phyloP scores from a whole-genome alignment of 2,888 invertebrate genomes.

The Spisula subtruncata region DNA sequence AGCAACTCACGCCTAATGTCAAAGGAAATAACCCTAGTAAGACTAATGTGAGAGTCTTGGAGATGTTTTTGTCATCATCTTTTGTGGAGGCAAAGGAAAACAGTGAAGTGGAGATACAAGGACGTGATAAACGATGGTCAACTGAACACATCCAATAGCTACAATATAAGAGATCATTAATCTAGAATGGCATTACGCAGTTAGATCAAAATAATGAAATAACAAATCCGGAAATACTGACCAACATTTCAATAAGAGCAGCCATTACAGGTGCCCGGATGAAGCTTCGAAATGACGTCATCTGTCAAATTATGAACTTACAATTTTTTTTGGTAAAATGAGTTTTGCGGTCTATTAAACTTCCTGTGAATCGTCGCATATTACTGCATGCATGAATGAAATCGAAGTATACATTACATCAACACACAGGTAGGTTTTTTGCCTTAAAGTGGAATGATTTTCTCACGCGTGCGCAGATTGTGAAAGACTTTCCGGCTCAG shows the following conservation, averaged over 20 bases:
- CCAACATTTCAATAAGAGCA: constrained; percentile 42
- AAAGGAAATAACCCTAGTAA: too few relatives aligned
- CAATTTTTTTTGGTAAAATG: background rate
- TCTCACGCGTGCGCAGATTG: constrained; percentile 25
- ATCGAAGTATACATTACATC: background rate
- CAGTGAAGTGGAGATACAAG: background rate
- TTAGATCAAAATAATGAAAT: constrained; percentile 27
- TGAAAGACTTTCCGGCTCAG: constrained; percentile 25
- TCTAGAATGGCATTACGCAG: constrained; percentile 11
- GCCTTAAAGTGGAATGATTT: background rate
- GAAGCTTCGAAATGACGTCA: constrained; percentile 58
- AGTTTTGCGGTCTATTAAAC: background rate
- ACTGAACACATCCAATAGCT: background rate
- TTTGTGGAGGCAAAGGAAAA: background rate
- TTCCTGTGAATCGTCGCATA: background rate
- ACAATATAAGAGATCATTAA: background rate
- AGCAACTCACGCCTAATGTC: too few relatives aligned
- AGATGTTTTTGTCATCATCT: background rate
- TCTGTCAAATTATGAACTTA: constrained; percentile 49
- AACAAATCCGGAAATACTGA: constrained; percentile 63
- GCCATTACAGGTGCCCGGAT: constrained; percentile 69
- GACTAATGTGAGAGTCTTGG: background rate
- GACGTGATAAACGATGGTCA: background rate
- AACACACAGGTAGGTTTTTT: background rate
- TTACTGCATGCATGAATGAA: background rate